phyloP scores from a whole-genome alignment of 2,113 vertebrate genomes.

The Cavia porcellus region DNA sequence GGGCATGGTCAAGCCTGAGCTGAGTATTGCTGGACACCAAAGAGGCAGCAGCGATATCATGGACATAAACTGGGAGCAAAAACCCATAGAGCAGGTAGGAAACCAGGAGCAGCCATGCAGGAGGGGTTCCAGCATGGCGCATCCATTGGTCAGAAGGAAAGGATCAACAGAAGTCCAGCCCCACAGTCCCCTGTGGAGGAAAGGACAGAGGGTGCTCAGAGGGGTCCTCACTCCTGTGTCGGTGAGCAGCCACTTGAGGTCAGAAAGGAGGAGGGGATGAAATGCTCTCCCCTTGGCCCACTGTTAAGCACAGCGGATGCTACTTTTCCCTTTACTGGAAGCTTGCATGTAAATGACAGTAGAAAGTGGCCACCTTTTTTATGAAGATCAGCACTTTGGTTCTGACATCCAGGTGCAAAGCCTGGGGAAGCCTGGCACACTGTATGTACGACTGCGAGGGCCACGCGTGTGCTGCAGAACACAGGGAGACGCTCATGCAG shows the following conservation, averaged over 20 bases:
- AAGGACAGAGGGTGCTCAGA: conserved; percentile 85
- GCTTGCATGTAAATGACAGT: conserved; percentile 60
- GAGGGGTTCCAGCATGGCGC: conserved; percentile 89
- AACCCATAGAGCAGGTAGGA: conserved; percentile 87
- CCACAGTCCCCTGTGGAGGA: conserved; percentile 87
- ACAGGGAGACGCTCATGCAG: too few species aligned
- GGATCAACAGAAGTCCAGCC: conserved; percentile 91
- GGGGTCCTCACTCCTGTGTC: conserved; percentile 81
- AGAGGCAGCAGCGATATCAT: conserved; percentile 87
- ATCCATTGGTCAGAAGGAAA: conserved; percentile 87
- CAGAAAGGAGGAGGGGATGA: conserved; percentile 76
- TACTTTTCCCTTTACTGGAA: conserved; percentile 76
- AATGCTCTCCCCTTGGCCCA: conserved; percentile 80
- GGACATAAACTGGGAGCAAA: conserved; percentile 78
- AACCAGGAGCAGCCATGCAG: conserved; percentile 88
- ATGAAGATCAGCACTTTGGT: conserved; percentile 42
- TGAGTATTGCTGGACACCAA: conserved; percentile 86
- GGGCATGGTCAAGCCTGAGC: conserved; percentile 93
- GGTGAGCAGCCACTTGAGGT: conserved; percentile 63
- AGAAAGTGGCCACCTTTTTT: conserved; percentile 71
- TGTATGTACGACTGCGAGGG: neutral
- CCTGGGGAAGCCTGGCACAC: too few species aligned
- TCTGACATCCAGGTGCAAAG: neutral
- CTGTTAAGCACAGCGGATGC: conserved; percentile 87
- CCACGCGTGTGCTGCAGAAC: neutral